Conservation (phyloP, 1,140 invertebrate genomes). For the Drosophila jambulina region DNA sequence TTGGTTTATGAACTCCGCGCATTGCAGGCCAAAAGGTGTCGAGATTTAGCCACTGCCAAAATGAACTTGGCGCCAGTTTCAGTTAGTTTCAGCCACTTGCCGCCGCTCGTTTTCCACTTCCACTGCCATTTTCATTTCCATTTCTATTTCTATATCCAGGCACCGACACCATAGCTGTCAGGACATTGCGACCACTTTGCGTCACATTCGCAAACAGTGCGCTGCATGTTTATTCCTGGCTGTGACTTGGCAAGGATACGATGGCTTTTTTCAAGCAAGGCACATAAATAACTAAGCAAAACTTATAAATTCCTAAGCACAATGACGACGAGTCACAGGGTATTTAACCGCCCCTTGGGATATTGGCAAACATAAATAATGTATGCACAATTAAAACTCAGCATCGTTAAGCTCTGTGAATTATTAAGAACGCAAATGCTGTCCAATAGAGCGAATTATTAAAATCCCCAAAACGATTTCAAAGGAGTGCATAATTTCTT, state of each 20-base stretch:
- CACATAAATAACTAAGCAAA: constrained; percentile 22
- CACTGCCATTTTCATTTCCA: not conserved
- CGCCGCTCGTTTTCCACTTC: constrained; percentile 27
- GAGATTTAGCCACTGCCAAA: constrained; percentile 67
- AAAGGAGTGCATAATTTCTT: constrained; percentile 8
- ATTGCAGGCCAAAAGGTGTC: constrained; percentile 53
- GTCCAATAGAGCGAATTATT: constrained; percentile 8
- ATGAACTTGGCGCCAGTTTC: constrained; percentile 68
- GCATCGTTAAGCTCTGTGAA: constrained; percentile 11
- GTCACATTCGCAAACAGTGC: constrained; percentile 37
- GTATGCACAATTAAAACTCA: constrained; percentile 22
- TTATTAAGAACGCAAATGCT: constrained; percentile 7
- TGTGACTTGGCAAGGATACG: constrained; percentile 6
- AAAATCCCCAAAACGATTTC: constrained; percentile 5
- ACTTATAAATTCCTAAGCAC: constrained; percentile 4
- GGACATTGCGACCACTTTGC: constrained; percentile 59
- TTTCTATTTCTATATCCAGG: constrained; percentile 11
- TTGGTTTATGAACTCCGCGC: constrained; percentile 75
- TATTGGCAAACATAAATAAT: constrained; percentile 8
- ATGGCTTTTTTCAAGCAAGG: constrained; percentile 12
- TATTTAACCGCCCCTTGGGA: not conserved
- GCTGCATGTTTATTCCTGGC: constrained; percentile 1
- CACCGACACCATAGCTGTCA: constrained; percentile 37
- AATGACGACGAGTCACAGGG: not conserved
- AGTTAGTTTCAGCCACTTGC: constrained; percentile 46